A percentile compares a stretch with the other conserved stretches of the same genome.
Evolutionary conservation across 2,113 vertebrate species (phyloP).

Genomic region (Pelobates fuscus): DNA sequence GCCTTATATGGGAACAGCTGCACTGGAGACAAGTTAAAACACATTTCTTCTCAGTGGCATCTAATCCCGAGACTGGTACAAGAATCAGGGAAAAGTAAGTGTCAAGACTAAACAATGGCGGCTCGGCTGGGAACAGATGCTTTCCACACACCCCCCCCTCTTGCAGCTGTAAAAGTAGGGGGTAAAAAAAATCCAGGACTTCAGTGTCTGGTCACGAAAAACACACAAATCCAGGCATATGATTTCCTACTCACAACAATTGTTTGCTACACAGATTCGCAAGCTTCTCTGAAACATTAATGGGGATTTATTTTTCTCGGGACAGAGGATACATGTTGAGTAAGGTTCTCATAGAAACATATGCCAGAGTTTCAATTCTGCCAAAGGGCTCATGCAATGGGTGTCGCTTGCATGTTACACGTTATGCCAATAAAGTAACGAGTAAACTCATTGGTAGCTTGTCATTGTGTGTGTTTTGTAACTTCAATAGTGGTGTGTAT

Average conservation of each 20-base stretch:
- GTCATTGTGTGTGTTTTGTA: too few species aligned
- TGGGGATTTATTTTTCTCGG: conserved; percentile 58
- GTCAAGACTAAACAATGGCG: conserved; percentile 81
- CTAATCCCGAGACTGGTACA: conserved; percentile 80
- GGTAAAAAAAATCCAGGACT: conserved; percentile 81
- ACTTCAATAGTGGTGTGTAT: too few species aligned
- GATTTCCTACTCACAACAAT: conserved; percentile 90
- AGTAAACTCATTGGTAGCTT: too few species aligned
- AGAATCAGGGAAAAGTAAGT: conserved; percentile 78
- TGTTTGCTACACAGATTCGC: conserved; percentile 88
- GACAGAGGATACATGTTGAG: conserved; percentile 54
- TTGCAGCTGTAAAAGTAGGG: conserved; percentile 85
- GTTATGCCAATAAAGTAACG: too few species aligned
- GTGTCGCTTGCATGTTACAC: too few species aligned
- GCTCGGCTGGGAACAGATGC: conserved; percentile 90
- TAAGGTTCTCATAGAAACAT: not conserved
- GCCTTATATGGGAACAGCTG: conserved; percentile 73
- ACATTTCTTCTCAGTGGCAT: conserved; percentile 75
- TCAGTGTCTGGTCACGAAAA: conserved; percentile 97
- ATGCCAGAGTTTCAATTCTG: not conserved
- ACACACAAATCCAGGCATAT: conserved; percentile 80
- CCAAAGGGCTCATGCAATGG: too few species aligned
- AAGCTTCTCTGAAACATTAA: conserved; percentile 65
- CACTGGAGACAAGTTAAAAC: conserved; percentile 76
- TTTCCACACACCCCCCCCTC: conserved; percentile 75